Evolutionary conservation across 2,888 invertebrate species (phyloP), one percentile per base, ranked within the genome.

Genomic region (Rapana venosa): DNA sequence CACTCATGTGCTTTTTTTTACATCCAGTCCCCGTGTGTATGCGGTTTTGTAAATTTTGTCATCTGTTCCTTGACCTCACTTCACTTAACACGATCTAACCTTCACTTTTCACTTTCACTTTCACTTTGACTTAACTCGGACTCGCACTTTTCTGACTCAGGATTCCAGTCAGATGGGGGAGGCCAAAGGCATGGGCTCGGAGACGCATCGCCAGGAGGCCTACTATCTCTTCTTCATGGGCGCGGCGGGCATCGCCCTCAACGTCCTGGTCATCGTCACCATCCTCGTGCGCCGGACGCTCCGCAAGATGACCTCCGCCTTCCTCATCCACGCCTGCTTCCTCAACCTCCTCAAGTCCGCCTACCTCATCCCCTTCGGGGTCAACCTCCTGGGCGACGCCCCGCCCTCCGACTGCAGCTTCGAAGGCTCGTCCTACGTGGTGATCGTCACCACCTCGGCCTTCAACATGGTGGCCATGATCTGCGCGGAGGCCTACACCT

Each of bases 381-480:
- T 94, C 79, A 95, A 96, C 90, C 94, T 96, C 26, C 93, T 95
- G 26, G 92, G 92, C 83, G 93, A 94, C 90, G 92, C 92, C 11
- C 94, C 83, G 81, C 95, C 96, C 1, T 90, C 92, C 0, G 94
- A 95, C 90, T 96, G 96, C 92, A 93, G 94, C 66, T 92, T 95
- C 36, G 94, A 96, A 30, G 96, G 96, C 22, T 95, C 95, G 6
- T 93, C 94, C 36, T 96, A 95, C 92, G 95, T 96, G 88, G 94
- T 96, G 87, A 93, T 96, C 11, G 94, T 96, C 35, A 96, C 96
- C 8, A 95, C 95, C n/a, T 95, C 95, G 26, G 94, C 95, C 56
- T 96, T 96, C 93, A 96, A 96, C 92, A 95, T 96, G 93, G 95
- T 96, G 22, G 96, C 96, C n/a, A 96, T 96, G 95, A 95, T 96